A percentile compares a stretch with the other conserved stretches of the same genome.
Conservation (phyloP, 2,113 vertebrate genomes). For the Cephalopterus ornatus region DNA sequence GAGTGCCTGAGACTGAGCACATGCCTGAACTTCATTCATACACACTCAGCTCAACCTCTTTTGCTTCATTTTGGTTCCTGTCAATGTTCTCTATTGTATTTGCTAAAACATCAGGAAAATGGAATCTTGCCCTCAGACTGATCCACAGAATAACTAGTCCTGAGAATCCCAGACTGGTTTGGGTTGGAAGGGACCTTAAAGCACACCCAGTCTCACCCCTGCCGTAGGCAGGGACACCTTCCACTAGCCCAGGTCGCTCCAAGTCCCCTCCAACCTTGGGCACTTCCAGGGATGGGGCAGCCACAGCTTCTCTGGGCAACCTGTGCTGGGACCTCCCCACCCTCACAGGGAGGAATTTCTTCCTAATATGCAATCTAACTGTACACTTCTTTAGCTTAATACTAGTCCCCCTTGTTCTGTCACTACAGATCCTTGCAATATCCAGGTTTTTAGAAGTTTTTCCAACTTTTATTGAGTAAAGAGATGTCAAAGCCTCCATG, state of each 20-base stretch:
- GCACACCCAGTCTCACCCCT: rapidly evolving
- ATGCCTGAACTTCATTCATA: not conserved
- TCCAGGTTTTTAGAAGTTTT: not conserved
- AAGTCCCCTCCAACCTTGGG: rapidly evolving
- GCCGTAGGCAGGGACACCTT: not conserved
- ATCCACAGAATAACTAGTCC: rapidly evolving
- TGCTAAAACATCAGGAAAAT: not conserved
- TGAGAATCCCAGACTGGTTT: not conserved
- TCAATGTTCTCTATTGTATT: not conserved
- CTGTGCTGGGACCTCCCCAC: not conserved
- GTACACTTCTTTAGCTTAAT: not conserved
- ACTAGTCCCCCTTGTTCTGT: not conserved
- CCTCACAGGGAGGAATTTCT: rapidly evolving
- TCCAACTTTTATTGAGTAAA: not conserved
- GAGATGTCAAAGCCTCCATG: not conserved
- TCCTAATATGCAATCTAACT: not conserved
- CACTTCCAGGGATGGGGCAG: not conserved
- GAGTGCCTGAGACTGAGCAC: not conserved
- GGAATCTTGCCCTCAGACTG: not conserved
- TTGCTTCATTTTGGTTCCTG: not conserved
- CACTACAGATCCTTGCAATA: not conserved
- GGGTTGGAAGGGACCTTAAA: not conserved
- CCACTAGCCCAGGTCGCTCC: not conserved
- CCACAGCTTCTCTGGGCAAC: not conserved
- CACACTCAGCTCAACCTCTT: not conserved